These are phyloP conservation scores for Dryococelus australis DNA, from an alignment of 2,888 invertebrate genomes.

Conservation along the genomic window DNA sequence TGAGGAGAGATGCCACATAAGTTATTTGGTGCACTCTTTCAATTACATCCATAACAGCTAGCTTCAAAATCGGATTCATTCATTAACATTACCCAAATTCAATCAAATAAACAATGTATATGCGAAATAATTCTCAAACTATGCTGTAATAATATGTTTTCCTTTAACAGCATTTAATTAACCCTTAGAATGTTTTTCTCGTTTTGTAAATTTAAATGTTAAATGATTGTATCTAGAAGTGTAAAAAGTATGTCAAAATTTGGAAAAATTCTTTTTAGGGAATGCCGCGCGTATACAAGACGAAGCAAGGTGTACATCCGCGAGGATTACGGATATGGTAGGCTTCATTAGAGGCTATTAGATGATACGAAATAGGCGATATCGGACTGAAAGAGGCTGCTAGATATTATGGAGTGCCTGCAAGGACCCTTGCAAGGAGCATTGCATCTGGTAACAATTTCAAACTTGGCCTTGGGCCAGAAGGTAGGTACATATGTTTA, in stretches of 20 bases:
- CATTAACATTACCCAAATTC: too few species aligned
- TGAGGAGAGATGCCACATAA: too few species aligned
- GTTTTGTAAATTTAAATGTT: too few species aligned
- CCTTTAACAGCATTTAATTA: too few species aligned
- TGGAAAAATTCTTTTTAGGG: not conserved
- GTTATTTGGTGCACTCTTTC: too few species aligned
- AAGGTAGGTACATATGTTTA: constrained; percentile 2
- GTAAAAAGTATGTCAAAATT: not conserved
- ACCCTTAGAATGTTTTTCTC: too few species aligned
- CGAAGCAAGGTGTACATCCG: not conserved
- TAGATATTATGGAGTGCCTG: constrained; percentile 2
- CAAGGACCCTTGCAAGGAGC: constrained; percentile 5
- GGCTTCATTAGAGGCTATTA: not conserved
- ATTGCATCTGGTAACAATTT: not conserved
- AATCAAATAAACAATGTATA: too few species aligned
- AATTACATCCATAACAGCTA: too few species aligned
- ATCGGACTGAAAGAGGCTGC: too few species aligned
- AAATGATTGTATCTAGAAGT: not conserved
- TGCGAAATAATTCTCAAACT: too few species aligned
- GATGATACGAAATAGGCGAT: not conserved
- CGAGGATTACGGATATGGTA: not conserved
- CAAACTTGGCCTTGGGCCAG: not conserved
- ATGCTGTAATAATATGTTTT: not conserved
- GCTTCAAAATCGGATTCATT: too few species aligned
- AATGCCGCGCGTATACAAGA: constrained; percentile 16